Conservation (phyloP, 2,797 vertebrate species). For the Phyllotis vaccarum region DNA sequence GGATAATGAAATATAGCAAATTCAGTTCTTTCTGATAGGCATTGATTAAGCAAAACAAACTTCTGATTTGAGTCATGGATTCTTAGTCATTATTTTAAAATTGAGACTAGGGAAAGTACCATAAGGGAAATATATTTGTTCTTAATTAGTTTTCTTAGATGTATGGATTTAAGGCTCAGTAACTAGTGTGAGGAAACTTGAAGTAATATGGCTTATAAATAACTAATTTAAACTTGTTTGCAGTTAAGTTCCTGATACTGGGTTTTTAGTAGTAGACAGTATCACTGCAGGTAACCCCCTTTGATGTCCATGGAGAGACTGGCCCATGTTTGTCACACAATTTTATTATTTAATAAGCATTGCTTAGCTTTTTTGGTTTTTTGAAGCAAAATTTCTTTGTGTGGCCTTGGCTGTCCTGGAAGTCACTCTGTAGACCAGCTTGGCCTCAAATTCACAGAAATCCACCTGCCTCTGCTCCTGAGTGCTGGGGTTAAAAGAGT, state of each 20-base stretch:
- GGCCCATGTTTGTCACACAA: background rate
- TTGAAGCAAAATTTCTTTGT: background rate
- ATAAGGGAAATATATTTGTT: background rate
- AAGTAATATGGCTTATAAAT: slow-evolving; percentile 6
- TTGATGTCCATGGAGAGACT: background rate
- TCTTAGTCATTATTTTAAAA: slow-evolving; percentile 12
- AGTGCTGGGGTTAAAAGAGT: background rate
- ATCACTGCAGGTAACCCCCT: background rate
- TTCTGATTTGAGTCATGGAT: background rate
- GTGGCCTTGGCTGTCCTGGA: background rate
- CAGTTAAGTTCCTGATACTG: slow-evolving; percentile 25
- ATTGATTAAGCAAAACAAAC: slow-evolving; percentile 27
- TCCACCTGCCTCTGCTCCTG: background rate
- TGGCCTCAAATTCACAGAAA: background rate
- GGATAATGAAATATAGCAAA: background rate
- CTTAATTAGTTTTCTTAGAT: slow-evolving; percentile 35
- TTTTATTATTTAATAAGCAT: slow-evolving; percentile 29
- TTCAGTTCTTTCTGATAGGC: background rate
- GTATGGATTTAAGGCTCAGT: slow-evolving; percentile 34
- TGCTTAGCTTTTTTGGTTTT: slow-evolving; percentile 21
- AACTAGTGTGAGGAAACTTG: background rate
- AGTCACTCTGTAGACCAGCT: background rate
- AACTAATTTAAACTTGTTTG: slow-evolving; percentile 7
- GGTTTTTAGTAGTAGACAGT: background rate
- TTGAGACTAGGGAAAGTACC: background rate